phyloP scores from a whole-genome alignment of 2,888 invertebrate genomes.

The Trachelus stipa region DNA sequence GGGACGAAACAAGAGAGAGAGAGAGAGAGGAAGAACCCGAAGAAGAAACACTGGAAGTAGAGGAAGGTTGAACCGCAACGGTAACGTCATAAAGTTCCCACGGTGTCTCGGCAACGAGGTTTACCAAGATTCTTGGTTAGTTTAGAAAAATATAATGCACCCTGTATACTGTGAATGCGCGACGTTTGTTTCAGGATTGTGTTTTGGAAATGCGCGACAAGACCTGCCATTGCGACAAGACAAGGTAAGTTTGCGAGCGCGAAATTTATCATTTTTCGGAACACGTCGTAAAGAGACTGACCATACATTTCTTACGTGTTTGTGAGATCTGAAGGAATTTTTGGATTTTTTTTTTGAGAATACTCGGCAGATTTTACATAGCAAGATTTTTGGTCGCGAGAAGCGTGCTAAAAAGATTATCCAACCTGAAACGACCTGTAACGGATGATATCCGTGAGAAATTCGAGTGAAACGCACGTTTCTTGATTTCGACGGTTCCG shows the following conservation, averaged over 20 bases:
- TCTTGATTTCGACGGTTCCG: neutral
- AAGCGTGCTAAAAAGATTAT: neutral
- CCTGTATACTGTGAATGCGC: neutral
- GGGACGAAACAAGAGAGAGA: neutral
- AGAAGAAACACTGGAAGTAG: slow-evolving; percentile 5
- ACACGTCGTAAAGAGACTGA: neutral
- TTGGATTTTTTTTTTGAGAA: neutral
- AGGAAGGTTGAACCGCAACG: slow-evolving; percentile 37
- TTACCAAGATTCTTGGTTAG: neutral
- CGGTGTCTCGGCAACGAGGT: slow-evolving; percentile 28
- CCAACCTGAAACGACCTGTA: neutral
- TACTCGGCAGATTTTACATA: neutral
- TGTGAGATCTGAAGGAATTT: too few relatives aligned
- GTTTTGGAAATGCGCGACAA: neutral
- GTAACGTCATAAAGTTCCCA: slow-evolving; percentile 49
- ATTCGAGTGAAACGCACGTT: slow-evolving; percentile 13
- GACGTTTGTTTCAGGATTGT: neutral
- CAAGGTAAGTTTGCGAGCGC: neutral
- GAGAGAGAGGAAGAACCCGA: slow-evolving; percentile 11
- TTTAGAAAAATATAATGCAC: neutral
- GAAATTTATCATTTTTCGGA: neutral
- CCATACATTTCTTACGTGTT: too few relatives aligned
- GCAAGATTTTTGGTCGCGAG: neutral
- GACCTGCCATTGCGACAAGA: too few relatives aligned
- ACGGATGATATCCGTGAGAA: slow-evolving; percentile 16